Evolutionary conservation across 2,797 vertebrate genomes (phyloP).

Genomic region (Onychomys arenicola): DNA sequence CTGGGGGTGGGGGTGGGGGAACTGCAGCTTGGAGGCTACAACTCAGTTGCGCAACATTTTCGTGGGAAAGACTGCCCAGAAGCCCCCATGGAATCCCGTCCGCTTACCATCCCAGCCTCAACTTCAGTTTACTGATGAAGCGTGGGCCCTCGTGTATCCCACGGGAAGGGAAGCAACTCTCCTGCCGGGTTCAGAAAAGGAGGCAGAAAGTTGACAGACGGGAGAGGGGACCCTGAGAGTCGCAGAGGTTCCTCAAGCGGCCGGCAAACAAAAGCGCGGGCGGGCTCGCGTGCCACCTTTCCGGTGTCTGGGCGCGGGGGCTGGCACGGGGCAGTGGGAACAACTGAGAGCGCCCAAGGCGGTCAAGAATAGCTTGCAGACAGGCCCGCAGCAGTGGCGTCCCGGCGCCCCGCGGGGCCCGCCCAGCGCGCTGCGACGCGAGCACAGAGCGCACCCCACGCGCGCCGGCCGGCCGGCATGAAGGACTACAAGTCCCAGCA

Average conservation of each 20-base stretch:
- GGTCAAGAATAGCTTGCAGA: neutral
- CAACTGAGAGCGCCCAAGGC: rapidly evolving
- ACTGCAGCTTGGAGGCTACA: neutral
- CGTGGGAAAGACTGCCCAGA: neutral
- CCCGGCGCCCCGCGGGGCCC: neutral
- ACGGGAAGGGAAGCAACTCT: neutral
- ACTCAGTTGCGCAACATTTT: neutral
- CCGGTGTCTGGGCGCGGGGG: neutral
- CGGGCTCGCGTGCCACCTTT: neutral
- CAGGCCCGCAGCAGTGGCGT: rapidly evolving
- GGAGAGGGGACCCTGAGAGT: neutral
- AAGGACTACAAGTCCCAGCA: constrained; percentile 83
- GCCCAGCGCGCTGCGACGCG: neutral
- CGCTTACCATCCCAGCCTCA: neutral
- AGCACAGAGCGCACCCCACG: neutral
- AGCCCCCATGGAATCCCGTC: neutral
- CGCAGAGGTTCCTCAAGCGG: neutral
- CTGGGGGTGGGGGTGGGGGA: too few species aligned
- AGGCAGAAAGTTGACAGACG: neutral
- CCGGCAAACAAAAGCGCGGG: neutral
- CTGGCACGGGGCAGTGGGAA: neutral
- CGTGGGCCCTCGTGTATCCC: neutral
- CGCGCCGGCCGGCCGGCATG: neutral
- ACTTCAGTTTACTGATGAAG: neutral
- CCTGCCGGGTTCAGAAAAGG: neutral